Conservation (phyloP, 2,113 vertebrate species). For the Ellobius talpinus region DNA sequence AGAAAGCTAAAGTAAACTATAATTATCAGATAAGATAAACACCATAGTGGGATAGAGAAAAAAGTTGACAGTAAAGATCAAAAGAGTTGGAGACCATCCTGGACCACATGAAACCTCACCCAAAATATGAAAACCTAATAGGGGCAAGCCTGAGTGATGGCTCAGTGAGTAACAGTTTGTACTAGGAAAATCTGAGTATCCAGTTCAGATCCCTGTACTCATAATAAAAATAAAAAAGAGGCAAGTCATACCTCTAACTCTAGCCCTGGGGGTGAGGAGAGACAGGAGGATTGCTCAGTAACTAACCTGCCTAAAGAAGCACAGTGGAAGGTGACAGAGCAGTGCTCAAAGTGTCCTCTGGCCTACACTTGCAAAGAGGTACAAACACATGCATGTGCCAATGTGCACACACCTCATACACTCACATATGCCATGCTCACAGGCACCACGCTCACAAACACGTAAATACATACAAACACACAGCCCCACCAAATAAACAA, state of each 20-base stretch:
- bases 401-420: not conserved
- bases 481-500: not conserved
- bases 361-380: too few relatives aligned
- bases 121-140: not conserved
- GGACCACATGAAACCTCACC: not conserved
- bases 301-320: not conserved
- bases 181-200: too few relatives aligned
- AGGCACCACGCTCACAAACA: not conserved
- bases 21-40: not conserved
- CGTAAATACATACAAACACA: not conserved
- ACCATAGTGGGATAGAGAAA: not conserved
- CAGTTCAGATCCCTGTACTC: not conserved
- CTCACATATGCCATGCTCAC: not conserved
- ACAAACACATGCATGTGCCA: not conserved
- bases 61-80: conserved; percentile 1
- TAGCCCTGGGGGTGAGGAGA: not conserved
- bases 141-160: not conserved
- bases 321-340: not conserved
- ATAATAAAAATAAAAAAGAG: not conserved
- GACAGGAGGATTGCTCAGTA: not conserved
- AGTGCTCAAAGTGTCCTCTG: not conserved
- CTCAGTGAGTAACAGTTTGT: not conserved
- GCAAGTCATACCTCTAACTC: not conserved
- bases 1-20: not conserved
- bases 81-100: not conserved